These are phyloP conservation scores for Lasioglossum malachurum DNA, from an alignment of 2,888 invertebrate species.

Conservation along the genomic window DNA sequence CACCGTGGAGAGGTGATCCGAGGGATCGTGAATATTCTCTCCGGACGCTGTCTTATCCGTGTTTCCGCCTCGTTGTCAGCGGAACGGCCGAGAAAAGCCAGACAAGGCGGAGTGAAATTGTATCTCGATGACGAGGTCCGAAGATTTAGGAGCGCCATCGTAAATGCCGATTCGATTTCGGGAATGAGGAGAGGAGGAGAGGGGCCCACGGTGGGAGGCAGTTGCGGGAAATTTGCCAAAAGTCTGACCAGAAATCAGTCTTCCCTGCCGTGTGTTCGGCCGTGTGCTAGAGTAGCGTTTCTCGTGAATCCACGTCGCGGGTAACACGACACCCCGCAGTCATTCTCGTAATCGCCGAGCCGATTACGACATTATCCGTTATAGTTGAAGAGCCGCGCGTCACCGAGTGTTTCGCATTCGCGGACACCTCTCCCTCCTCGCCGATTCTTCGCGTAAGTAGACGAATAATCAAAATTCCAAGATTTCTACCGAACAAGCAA, in stretches of 20 bases:
- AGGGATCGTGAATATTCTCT: background rate
- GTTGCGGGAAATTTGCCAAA: constrained; percentile 73
- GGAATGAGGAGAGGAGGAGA: constrained; percentile 59
- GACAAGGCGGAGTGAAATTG: constrained; percentile 66
- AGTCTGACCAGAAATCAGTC: constrained; percentile 67
- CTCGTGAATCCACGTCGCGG: constrained; percentile 63
- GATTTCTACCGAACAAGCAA: too few relatives aligned
- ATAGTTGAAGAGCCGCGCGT: background rate
- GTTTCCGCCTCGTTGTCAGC: constrained; percentile 9
- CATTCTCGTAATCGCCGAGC: constrained; percentile 47
- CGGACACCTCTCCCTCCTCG: background rate
- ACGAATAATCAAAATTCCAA: too few relatives aligned
- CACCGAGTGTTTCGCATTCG: background rate
- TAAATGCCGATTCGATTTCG: constrained; percentile 74
- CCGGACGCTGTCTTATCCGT: background rate
- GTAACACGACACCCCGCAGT: constrained; percentile 66
- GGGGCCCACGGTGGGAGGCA: constrained; percentile 60
- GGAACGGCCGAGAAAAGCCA: constrained; percentile 30
- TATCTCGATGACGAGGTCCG: constrained; percentile 68
- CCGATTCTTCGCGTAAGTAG: background rate
- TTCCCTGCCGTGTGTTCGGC: constrained; percentile 67
- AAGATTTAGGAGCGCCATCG: constrained; percentile 67
- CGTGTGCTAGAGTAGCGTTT: constrained; percentile 45
- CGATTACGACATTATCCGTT: constrained; percentile 54
- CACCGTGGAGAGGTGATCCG: background rate